Conservation (phyloP, 1,140 invertebrate species). For the Leucophenga varia region DNA sequence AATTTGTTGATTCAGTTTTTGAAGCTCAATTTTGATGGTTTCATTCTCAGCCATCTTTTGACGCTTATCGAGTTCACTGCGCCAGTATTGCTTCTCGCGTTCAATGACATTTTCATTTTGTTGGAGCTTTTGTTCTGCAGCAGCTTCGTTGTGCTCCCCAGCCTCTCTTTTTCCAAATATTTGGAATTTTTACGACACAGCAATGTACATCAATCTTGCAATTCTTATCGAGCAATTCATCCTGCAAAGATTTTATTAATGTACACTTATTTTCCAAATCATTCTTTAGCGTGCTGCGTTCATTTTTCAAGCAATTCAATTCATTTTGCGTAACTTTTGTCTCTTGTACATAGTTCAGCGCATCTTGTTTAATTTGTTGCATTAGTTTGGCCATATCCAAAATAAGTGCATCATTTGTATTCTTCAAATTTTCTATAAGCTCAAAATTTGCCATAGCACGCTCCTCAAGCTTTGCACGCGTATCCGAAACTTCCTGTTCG, state of each 20-base stretch:
- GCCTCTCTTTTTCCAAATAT: conserved; percentile 43
- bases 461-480: conserved; percentile 22
- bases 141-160: conserved; percentile 50
- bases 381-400: conserved; percentile 32
- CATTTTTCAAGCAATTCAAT: conserved; percentile 43
- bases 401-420: conserved; percentile 32
- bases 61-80: conserved; percentile 58
- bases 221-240: conserved; percentile 53
- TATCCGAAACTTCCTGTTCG: conserved; percentile 29
- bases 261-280: conserved; percentile 55
- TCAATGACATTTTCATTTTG: conserved; percentile 56
- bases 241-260: conserved; percentile 45
- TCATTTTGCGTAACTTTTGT: conserved; percentile 38
- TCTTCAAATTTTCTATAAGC: conserved; percentile 37
- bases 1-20: conserved; percentile 60
- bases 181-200: conserved; percentile 49
- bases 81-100: conserved; percentile 55
- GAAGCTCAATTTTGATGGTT: conserved; percentile 58
- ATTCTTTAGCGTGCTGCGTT: conserved; percentile 52
- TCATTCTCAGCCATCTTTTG: conserved; percentile 60
- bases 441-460: conserved; percentile 29
- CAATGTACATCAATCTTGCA: conserved; percentile 49
- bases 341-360: conserved; percentile 43
- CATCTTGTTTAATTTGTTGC: conserved; percentile 49
- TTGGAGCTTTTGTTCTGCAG: too few relatives aligned